These are phyloP conservation scores for Haliclystus octoradiatus DNA, from an alignment of 30 jellyfish, hydroid and myxozoan genomes.

Conservation along the genomic window DNA sequence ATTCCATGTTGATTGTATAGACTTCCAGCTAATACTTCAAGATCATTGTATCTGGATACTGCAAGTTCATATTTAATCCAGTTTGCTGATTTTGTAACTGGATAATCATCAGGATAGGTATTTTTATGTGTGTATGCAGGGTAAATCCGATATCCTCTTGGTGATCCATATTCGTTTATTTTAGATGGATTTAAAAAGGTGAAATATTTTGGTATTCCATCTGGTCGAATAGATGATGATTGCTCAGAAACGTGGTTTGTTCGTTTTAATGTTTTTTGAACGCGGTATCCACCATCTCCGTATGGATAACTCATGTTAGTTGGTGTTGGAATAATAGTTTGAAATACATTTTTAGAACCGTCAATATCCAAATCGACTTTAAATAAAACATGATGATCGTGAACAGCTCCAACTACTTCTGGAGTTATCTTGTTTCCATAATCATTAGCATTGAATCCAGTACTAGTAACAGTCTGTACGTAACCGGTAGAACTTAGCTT, in stretches of 20 bases:
- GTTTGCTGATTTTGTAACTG: constrained; percentile 8
- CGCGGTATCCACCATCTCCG: no score
- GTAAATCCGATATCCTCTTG: no score
- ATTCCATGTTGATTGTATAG: constrained; percentile 25
- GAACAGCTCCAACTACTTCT: constrained; percentile 57
- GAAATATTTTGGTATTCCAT: no score
- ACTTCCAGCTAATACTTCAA: constrained; percentile 26
- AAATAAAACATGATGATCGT: constrained; percentile 53
- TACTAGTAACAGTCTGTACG: no score
- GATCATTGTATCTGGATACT: constrained; percentile 29
- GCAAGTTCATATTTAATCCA: constrained; percentile 43
- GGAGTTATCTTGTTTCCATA: constrained; percentile 32
- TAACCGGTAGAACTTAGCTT: constrained; percentile 65
- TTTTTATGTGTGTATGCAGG: no score
- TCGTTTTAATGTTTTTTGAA: no score
- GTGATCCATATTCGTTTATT: no score
- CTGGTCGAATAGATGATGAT: no score
- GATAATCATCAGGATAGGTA: constrained; percentile 32
- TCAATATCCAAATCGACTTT: constrained; percentile 66
- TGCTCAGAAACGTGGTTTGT: no score
- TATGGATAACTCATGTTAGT: no score
- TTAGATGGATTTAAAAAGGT: no score
- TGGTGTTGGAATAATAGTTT: constrained; percentile 43
- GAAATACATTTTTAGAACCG: constrained; percentile 53
- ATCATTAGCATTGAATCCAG: constrained; percentile 31